A percentile compares a stretch with the other conserved stretches of the same genome.
These are phyloP conservation scores for Ranitomeya imitator DNA, from an alignment of 2,113 vertebrate genomes.

Conservation along the genomic window DNA sequence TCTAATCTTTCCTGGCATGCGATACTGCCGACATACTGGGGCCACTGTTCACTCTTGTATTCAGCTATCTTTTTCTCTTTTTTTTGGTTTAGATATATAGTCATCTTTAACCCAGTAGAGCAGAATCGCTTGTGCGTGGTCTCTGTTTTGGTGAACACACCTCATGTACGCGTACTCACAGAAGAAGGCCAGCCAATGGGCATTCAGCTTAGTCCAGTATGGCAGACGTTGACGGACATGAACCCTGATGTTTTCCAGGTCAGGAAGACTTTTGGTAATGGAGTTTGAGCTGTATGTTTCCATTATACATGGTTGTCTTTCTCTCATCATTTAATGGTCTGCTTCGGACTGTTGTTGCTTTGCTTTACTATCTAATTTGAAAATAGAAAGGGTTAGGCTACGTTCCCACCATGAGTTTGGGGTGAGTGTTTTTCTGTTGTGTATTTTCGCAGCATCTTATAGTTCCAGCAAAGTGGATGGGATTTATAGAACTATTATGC, in stretches of 20 bases:
- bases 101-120: constrained; percentile 91
- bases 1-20: neutral
- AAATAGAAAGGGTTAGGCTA: no score
- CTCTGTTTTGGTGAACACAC: constrained; percentile 82
- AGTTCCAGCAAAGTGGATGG: no score
- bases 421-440: no score
- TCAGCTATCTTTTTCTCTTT: neutral
- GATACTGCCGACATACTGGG: neutral
- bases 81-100: constrained; percentile 78
- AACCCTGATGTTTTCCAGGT: constrained; percentile 86
- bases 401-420: no score
- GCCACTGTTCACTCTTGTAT: neutral
- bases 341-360: neutral
- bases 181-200: constrained; percentile 89
- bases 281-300: neutral
- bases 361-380: no score
- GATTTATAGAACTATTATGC: no score
- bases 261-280: constrained; percentile 36
- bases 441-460: no score
- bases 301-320: neutral
- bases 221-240: constrained; percentile 79
- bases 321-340: neutral
- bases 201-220: constrained; percentile 81
- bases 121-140: constrained; percentile 87
- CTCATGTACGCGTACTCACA: constrained; percentile 77